Evolutionary conservation across 1,140 invertebrate genomes (phyloP).

Genomic region (Andricus grossulariae): DNA sequence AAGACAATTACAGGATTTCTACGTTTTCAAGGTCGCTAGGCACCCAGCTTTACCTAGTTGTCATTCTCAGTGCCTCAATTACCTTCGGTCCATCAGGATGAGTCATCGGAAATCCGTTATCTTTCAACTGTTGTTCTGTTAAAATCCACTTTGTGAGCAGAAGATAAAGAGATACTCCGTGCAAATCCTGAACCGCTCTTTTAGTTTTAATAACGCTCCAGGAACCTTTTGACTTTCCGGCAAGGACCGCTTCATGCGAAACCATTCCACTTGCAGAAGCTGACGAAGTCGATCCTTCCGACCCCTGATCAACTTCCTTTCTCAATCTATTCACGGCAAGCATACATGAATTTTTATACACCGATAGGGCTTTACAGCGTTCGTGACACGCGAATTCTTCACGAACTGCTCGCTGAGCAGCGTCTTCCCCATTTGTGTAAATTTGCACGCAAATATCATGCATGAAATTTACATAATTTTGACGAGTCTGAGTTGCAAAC

Average conservation of each 20-base stretch:
- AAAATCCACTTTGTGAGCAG: conserved; percentile 79
- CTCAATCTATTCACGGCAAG: conserved; percentile 85
- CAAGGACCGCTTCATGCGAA: conserved; percentile 81
- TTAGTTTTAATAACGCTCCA: conserved; percentile 83
- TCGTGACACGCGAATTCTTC: conserved; percentile 88
- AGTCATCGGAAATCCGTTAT: conserved; percentile 89
- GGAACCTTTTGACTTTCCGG: conserved; percentile 81
- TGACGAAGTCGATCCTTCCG: conserved; percentile 58
- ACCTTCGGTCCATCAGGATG: conserved; percentile 76
- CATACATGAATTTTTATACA: conserved; percentile 91
- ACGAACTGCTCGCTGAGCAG: conserved; percentile 78
- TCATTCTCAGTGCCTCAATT: background rate
- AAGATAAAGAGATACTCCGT: conserved; percentile 67
- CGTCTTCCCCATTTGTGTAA: conserved; percentile 82
- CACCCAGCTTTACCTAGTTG: too few relatives aligned
- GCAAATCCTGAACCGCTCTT: conserved; percentile 72
- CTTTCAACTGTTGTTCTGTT: conserved; percentile 85
- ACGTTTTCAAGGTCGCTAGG: too few relatives aligned
- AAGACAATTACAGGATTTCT: too few relatives aligned
- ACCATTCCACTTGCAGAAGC: conserved; percentile 69
- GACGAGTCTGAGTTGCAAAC: conserved; percentile 88
- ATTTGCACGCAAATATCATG: conserved; percentile 91
- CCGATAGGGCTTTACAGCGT: conserved; percentile 84
- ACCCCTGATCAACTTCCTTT: conserved; percentile 80
- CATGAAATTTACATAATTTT: conserved; percentile 90